Evolutionary conservation across 1,140 invertebrate species (phyloP).

Genomic region (Aphaenogaster rudis): DNA sequence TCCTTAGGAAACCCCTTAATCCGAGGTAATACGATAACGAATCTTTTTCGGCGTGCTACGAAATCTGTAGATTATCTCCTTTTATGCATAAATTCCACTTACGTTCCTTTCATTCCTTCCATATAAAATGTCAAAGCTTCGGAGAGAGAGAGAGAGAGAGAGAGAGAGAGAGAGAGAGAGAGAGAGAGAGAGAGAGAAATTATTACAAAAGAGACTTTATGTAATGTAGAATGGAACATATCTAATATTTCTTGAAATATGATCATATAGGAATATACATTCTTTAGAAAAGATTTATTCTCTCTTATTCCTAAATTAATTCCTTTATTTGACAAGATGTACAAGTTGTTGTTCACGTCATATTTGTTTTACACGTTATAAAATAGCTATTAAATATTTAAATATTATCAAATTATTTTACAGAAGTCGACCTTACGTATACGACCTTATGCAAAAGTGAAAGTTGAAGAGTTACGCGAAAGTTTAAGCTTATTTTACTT

Average conservation of each 20-base stretch:
- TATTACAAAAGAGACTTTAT: conserved; percentile 21
- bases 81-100: conserved; percentile 52
- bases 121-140: conserved; percentile 11
- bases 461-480: background rate
- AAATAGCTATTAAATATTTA: background rate
- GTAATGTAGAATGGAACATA: background rate
- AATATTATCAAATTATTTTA: background rate
- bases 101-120: background rate
- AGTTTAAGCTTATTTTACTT: background rate
- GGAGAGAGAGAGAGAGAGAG: background rate
- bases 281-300: background rate
- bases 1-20: conserved; percentile 39
- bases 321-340: background rate
- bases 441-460: background rate
- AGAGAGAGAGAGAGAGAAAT: background rate
- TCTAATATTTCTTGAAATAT: conserved; percentile 14
- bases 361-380: background rate
- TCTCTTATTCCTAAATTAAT: background rate
- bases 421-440: background rate
- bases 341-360: background rate
- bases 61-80: conserved; percentile 20
- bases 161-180: background rate
- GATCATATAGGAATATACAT: background rate
- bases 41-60: background rate
- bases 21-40: conserved; percentile 31